phyloP scores from a whole-genome alignment of 2,797 vertebrate genomes.

The Pangasius macronema region DNA sequence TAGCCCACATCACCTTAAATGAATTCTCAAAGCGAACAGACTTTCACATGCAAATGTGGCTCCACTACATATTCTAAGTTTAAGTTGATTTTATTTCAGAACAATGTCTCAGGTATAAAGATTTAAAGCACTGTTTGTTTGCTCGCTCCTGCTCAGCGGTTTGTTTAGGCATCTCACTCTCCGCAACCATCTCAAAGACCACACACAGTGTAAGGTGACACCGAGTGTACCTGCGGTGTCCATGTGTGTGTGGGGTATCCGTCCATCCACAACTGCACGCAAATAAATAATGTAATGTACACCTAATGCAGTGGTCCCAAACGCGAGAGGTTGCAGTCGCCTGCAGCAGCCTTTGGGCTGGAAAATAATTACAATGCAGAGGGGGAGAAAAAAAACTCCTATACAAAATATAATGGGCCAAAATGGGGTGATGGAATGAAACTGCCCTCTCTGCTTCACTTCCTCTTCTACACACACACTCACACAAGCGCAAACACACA shows the following conservation, averaged over 20 bases:
- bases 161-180: constrained; percentile 14
- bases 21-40: neutral
- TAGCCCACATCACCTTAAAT: neutral
- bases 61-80: neutral
- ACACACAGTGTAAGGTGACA: constrained; percentile 73
- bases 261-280: constrained; percentile 69
- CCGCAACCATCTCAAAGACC: constrained; percentile 23
- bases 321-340: constrained; percentile 76
- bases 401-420: constrained; percentile 76
- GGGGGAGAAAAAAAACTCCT: constrained; percentile 60
- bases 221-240: constrained; percentile 72
- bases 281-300: constrained; percentile 85
- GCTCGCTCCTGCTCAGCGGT: constrained; percentile 18
- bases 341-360: constrained; percentile 82
- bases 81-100: neutral
- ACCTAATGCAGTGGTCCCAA: constrained; percentile 79
- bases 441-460: constrained; percentile 72
- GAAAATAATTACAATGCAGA: constrained; percentile 84
- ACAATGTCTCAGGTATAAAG: constrained; percentile 6
- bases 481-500: constrained; percentile 30
- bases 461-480: constrained; percentile 47
- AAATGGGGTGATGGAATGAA: constrained; percentile 76
- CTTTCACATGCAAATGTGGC: neutral
- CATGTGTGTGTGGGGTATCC: constrained; percentile 70
- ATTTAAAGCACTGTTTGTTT: constrained; percentile 59